These are phyloP conservation scores for Columba livia DNA, from an alignment of 2,113 vertebrate genomes.

Conservation along the genomic window DNA sequence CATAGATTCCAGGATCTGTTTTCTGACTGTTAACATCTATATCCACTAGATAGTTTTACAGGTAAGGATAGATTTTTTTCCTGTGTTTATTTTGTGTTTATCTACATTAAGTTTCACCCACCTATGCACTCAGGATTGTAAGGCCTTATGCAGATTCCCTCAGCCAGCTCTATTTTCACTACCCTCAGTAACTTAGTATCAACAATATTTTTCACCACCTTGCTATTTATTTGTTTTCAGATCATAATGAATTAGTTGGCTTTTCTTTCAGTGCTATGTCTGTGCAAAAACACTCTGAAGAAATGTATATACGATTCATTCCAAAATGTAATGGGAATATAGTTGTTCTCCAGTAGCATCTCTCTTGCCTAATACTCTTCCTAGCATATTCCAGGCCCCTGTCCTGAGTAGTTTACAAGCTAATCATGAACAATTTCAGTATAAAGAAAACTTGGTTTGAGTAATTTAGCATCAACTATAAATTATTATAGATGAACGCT, in stretches of 20 bases:
- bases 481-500: neutral
- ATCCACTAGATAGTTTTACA: neutral
- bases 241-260: neutral
- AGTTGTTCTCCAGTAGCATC: neutral
- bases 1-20: neutral
- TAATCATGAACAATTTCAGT: neutral
- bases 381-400: neutral
- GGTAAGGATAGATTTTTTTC: neutral
- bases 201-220: neutral
- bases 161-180: neutral
- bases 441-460: neutral
- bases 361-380: neutral
- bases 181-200: neutral
- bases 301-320: neutral
- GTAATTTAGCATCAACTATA: neutral
- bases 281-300: neutral
- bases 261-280: neutral
- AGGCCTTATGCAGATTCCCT: neutral
- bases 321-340: neutral
- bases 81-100: neutral
- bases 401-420: neutral
- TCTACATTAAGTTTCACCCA: neutral
- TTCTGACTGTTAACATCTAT: neutral
- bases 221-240: neutral
- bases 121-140: neutral